Evolutionary conservation across 2,797 vertebrate genomes (phyloP), one percentile per base, ranked within the genome.

Genomic region (Clarias laeviceps): DNA sequence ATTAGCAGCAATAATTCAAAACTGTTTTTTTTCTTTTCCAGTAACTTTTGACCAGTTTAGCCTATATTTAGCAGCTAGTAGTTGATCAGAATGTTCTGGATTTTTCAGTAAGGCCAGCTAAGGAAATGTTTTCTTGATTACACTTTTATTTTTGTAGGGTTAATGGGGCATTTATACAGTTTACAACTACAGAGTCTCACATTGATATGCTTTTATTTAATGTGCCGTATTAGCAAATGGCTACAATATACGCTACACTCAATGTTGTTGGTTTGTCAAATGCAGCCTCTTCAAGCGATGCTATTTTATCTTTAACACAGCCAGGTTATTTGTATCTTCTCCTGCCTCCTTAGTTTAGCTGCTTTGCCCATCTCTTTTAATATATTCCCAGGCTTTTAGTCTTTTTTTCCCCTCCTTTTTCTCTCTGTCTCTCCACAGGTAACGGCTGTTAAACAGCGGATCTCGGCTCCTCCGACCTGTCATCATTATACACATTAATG

Each of bases 401-500:
- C 57, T 76, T 57, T 57, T 37, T 81, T 5, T 29, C 22, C 57
- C 40, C 20, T 80, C 29, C 45, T 74, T 50, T 83, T 66, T 77
- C 62, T 69, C 57, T 68, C 78, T 59, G 68, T 85, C 66, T 74
- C 83, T 85, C 89, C 62, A 89, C 89, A 93, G 95, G 95, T 95
- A 94, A 92, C 91, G 88, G 32, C 91, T 94, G 94, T 94, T 95
- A 94, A 95, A 92, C 92, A 92, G 92, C 91, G 89, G 92, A 93
- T 94, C 91, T 92, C 92, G 89, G 92, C 91, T 94, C 90, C 91
- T 92, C 92, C 93, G 94, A 94, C 94, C 94, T 94, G 94, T 93
- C 92, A 89, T 94, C 94, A 95, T 95, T 94, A 95, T 96, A 93
- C 93, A 94, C 94, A 95, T 95, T 94, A 84, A 95, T 96, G 94